Evolutionary conservation across 2,797 vertebrate genomes (phyloP), one percentile per base, ranked within the genome.

Genomic region (Cirrhinus molitorella): DNA sequence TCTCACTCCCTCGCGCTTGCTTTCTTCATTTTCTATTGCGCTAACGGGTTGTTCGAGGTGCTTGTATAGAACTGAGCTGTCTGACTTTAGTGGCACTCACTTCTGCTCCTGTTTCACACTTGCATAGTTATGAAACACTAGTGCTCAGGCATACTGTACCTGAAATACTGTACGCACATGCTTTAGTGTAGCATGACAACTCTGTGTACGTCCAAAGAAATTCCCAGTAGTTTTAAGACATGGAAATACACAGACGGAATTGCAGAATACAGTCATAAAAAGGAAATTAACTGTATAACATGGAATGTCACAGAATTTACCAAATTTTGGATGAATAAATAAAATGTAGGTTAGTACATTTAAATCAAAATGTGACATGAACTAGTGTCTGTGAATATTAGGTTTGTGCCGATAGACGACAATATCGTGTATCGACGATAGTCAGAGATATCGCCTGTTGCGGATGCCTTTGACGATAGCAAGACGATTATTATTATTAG

Each of bases 41-140:
- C 67, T 34, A 71, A 49, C 67, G 63, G 79, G 80, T 63, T 67
- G 34, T 74, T 75, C 14, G 47, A 83, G 72, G 61, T 28, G 17
- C 71, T 47, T 7, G 17, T 71, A 49, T 19, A 37, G 43, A 63
- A 25, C 25, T 71, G 67, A 57, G 68, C 67, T 57, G 19, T 45
- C 65, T 70, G 65, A 53, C 65, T 53, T 53, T 23, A 19, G 65
- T 70, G 65, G 43, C 61, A 16, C 13, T 70, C 63, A 25, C 37
- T 73, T 49, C 68, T 79, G 14, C 57, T 70, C n/a, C 23, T 7
- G 16, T 34, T 76, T 63, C 45, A 55, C 63, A 23, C 51, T 80
- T 25, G 8, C 45, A 47, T 43, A 43, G 43, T 14, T 53, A n/a
- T 61, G 23, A 45, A 67, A 53, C 53, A 34, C 17, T 13, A 3